phyloP scores from a whole-genome alignment of 2,888 invertebrate genomes.

The Sarcophaga caerulescens region DNA sequence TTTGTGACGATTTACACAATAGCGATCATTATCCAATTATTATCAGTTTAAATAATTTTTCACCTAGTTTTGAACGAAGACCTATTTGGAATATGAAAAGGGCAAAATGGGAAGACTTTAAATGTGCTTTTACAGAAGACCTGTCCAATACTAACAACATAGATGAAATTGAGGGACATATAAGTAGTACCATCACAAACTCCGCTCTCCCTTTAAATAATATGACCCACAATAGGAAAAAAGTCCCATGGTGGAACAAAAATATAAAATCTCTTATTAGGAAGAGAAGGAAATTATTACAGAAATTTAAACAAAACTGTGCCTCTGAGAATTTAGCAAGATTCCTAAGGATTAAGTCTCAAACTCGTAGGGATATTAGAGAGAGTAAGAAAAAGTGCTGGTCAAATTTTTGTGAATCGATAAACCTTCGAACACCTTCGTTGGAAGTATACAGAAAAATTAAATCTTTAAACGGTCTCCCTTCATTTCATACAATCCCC shows the following conservation, averaged over 20 bases:
- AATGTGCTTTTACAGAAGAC: not conserved
- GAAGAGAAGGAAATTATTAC: too few relatives aligned
- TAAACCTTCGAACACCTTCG: not conserved
- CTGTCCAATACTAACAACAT: not conserved
- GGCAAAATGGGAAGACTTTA: not conserved
- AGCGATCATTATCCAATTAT: too few relatives aligned
- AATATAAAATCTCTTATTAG: too few relatives aligned
- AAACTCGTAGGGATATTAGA: not conserved
- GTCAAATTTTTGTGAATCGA: not conserved
- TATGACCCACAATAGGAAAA: too few relatives aligned
- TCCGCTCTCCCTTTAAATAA: too few relatives aligned
- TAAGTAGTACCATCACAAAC: too few relatives aligned
- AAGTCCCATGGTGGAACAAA: too few relatives aligned
- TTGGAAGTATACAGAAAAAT: not conserved
- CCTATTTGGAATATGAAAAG: not conserved
- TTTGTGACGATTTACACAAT: too few relatives aligned
- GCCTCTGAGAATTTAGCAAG: not conserved
- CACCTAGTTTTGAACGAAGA: not conserved
- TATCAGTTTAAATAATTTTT: too few relatives aligned
- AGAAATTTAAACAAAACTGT: too few relatives aligned
- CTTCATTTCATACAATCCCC: not conserved
- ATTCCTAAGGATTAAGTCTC: not conserved
- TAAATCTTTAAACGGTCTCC: not conserved
- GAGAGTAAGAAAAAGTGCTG: not conserved
- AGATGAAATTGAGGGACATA: too few relatives aligned